These are phyloP conservation scores for Anthoscopus minutus DNA, from an alignment of 2,113 vertebrate species.

Conservation along the genomic window DNA sequence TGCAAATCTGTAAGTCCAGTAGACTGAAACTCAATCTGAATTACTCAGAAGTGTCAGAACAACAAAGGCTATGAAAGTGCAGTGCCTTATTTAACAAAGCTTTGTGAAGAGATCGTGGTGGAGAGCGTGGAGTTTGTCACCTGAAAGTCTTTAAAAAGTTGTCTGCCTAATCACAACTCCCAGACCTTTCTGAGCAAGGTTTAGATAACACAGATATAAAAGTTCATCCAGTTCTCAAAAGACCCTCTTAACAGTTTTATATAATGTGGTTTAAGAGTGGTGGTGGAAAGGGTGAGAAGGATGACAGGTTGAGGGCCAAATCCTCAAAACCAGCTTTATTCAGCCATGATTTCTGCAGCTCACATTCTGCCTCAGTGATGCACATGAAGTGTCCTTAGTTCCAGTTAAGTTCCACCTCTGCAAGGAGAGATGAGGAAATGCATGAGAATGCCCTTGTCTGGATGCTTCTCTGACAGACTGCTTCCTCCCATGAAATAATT, in stretches of 20 bases:
- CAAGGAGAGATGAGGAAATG: neutral
- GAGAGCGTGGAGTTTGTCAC: neutral
- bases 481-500: neutral
- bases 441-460: neutral
- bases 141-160: neutral
- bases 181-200: neutral
- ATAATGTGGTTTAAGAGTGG: too few relatives aligned
- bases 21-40: conserved; percentile 34
- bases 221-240: neutral
- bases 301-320: neutral
- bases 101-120: neutral
- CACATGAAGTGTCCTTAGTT: neutral
- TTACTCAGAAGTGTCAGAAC: conserved; percentile 14
- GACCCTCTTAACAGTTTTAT: neutral
- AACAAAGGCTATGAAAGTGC: conserved; percentile 18
- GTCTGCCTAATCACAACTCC: neutral
- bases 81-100: conserved; percentile 21
- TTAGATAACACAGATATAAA: neutral
- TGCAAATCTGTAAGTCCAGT: conserved; percentile 30
- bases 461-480: neutral
- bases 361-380: neutral
- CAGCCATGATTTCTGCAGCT: neutral
- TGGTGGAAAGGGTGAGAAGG: neutral
- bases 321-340: neutral
- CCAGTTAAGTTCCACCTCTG: neutral